Evolutionary conservation across 2,113 vertebrate species (phyloP).

Genomic region (Saccopteryx bilineata): DNA sequence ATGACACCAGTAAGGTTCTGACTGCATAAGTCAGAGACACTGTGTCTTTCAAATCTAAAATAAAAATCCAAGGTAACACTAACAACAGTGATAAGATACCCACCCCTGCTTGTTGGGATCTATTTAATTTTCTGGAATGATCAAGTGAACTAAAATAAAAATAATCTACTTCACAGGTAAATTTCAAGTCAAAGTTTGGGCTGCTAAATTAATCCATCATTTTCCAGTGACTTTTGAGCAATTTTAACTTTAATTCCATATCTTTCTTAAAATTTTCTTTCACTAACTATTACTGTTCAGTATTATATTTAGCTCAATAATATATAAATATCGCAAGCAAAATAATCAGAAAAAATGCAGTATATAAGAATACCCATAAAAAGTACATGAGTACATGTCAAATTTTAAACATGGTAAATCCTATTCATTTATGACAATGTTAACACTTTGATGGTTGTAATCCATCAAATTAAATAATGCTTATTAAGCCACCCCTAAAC

Average conservation of each 20-base stretch:
- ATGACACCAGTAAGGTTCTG: not conserved
- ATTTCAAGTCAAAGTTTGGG: not conserved
- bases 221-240: not conserved
- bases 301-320: not conserved
- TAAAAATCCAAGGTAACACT: not conserved
- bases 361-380: not conserved
- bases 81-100: not conserved
- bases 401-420: not conserved
- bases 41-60: not conserved
- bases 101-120: not conserved
- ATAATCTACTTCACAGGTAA: not conserved
- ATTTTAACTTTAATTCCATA: not conserved
- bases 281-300: not conserved
- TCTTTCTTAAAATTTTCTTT: slow-evolving; percentile 28
- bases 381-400: not conserved
- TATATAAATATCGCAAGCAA: not conserved
- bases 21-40: not conserved
- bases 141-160: not conserved
- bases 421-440: not conserved
- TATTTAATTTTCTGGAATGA: slow-evolving; percentile 7
- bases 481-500: not conserved
- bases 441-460: not conserved
- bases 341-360: not conserved
- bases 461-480: not conserved
- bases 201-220: not conserved